Base-by-base conservation (phyloP, 2,797 vertebrate species). In the Aplochiton taeniatus region DNA sequence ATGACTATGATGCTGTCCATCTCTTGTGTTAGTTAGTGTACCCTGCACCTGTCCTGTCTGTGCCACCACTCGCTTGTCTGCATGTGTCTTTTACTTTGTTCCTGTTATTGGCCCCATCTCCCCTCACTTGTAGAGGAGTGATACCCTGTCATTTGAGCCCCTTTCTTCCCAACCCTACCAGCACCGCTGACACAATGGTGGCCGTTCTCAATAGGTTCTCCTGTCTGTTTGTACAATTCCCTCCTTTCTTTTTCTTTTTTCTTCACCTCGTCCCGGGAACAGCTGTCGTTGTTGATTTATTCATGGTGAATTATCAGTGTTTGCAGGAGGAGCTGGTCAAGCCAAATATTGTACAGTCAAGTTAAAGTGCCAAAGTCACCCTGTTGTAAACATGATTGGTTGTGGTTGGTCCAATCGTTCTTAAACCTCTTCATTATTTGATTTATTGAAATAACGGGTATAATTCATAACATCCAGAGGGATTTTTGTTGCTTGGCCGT, bases 1-100 rank as follows among this genome's bases (percentile, higher is more conserved):
- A 69, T 79, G 66, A 67, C 77, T 63, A 51, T 74, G 70, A 84
- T 75, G 49, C 67, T 78, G 77, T 79, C 82, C 66, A 63, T 78
- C 68, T 78, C 68, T 75, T 73, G 74, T 78, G 71, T 72, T 65
- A 56, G 58, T 61, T n/a, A 11, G 57, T 74, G 62, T 78, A 82
- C 73, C 66, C 68, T 71, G 71, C 76, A 79, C 73, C 79, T 83
- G 77, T 71, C 63, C 64, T 52, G 68, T 59, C 7, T 20, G 17
- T 19, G 17, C 14, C n/a, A 52, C 50, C 50, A 6, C 53, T 18
- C 17, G 53, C 67, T 69, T 55, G 1, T 9, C 41, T 49, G 52
- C 45, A 19, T 48, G 45, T 61, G 59, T 55, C 52, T 48, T 57
- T 46, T 20, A 59, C 60, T 66, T 57, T 67, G 41, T 66, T 72